These are phyloP conservation scores for Troglohyphantes excavatus DNA, from an alignment of 2,888 invertebrate genomes.

Conservation along the genomic window DNA sequence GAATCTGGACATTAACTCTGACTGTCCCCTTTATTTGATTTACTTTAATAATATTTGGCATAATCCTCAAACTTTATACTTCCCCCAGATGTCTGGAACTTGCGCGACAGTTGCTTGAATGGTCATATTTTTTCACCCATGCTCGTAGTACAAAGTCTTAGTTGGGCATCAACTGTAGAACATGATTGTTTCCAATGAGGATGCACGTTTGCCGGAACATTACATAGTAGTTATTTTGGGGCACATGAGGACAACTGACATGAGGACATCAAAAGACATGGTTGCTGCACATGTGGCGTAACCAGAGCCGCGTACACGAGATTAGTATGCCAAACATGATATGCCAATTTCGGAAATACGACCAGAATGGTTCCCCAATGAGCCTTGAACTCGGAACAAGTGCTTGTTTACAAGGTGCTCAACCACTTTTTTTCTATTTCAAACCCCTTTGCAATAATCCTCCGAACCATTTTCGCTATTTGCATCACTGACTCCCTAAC, in stretches of 20 bases:
- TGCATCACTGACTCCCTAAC: conserved; percentile 65
- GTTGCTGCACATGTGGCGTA: conserved; percentile 8
- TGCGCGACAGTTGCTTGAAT: too few relatives aligned
- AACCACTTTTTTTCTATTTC: conserved; percentile 44
- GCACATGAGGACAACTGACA: neutral
- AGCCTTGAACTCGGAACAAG: conserved; percentile 72
- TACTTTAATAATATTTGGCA: too few relatives aligned
- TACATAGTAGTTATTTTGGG: too few relatives aligned
- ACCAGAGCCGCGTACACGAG: neutral
- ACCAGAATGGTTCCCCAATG: conserved; percentile 37
- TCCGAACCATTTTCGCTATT: conserved; percentile 53
- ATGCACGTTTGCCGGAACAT: too few relatives aligned
- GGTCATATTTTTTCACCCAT: too few relatives aligned
- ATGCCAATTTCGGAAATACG: conserved; percentile 61
- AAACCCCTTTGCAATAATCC: conserved; percentile 27
- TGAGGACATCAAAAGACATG: neutral
- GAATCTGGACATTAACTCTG: too few relatives aligned
- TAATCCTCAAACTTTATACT: too few relatives aligned
- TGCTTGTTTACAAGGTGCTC: conserved; percentile 75
- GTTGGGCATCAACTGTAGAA: too few relatives aligned
- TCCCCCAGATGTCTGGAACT: too few relatives aligned
- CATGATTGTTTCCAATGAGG: too few relatives aligned
- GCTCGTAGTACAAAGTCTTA: too few relatives aligned
- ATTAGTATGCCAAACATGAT: conserved; percentile 64
- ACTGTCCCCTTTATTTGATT: too few relatives aligned